These are phyloP conservation scores for Nebria ingens DNA, from an alignment of 1,140 invertebrate genomes.

Conservation along the genomic window DNA sequence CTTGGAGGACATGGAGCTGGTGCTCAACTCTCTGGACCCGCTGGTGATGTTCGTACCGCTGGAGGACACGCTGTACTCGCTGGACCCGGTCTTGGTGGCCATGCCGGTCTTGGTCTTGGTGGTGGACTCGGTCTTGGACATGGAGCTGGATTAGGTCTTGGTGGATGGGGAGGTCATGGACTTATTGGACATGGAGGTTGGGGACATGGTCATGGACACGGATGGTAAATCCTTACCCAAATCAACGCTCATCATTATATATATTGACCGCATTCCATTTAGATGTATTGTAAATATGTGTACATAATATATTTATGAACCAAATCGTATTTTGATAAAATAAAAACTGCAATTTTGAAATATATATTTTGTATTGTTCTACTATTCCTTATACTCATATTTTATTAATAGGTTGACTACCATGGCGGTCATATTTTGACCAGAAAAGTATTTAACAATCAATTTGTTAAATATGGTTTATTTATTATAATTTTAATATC, in stretches of 20 bases:
- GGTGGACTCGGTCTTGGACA: neutral
- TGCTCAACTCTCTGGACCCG: neutral
- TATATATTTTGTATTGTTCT: neutral
- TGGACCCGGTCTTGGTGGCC: neutral
- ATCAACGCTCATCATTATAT: neutral
- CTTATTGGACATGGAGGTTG: neutral
- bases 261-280: neutral
- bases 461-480: too few relatives aligned
- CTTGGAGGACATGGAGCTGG: neutral
- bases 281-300: neutral
- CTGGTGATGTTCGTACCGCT: neutral
- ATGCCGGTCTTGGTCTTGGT: neutral
- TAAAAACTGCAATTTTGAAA: neutral
- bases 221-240: neutral
- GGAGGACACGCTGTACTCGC: neutral
- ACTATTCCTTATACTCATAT: neutral
- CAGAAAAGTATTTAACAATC: too few relatives aligned
- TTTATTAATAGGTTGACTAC: too few relatives aligned
- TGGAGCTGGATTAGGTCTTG: neutral
- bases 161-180: neutral
- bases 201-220: slow-evolving; percentile 1
- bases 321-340: neutral
- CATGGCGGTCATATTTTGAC: too few relatives aligned
- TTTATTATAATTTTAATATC: too few relatives aligned
- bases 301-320: neutral